These are phyloP conservation scores for Sinocyclocheilus anshuiensis DNA, from an alignment of 2,113 vertebrate genomes.

Conservation along the genomic window DNA sequence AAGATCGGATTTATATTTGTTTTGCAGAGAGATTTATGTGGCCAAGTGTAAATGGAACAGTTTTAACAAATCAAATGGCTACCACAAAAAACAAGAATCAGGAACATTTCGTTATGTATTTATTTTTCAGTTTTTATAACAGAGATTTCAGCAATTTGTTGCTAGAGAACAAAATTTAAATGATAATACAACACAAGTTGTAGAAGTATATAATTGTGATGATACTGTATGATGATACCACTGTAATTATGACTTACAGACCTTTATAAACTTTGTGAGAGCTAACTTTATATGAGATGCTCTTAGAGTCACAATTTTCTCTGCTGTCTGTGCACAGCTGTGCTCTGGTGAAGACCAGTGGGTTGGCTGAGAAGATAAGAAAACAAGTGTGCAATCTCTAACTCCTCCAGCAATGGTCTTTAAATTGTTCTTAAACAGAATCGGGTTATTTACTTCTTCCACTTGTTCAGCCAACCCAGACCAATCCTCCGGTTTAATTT, in stretches of 20 bases:
- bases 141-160: background rate
- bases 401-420: slow-evolving; percentile 32
- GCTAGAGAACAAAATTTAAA: background rate
- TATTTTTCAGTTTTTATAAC: background rate
- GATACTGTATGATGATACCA: background rate
- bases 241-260: background rate
- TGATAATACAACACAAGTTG: background rate
- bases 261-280: slow-evolving; percentile 15
- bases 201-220: background rate
- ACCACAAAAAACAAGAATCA: background rate
- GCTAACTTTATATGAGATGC: slow-evolving; percentile 1
- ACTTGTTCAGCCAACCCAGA: slow-evolving; percentile 40
- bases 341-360: slow-evolving; percentile 28
- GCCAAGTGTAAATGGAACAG: too few relatives aligned
- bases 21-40: too few relatives aligned
- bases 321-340: background rate
- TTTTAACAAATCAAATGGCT: too few relatives aligned
- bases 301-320: slow-evolving; percentile 14
- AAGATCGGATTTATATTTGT: too few relatives aligned
- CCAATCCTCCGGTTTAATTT: slow-evolving; percentile 36
- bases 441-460: slow-evolving; percentile 41
- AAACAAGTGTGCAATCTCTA: slow-evolving; percentile 35
- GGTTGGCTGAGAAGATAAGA: slow-evolving; percentile 29
- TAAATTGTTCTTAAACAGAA: slow-evolving; percentile 36
- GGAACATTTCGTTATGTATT: background rate